Conservation (phyloP, 2,888 invertebrate species). For the Diarsia rubi region DNA sequence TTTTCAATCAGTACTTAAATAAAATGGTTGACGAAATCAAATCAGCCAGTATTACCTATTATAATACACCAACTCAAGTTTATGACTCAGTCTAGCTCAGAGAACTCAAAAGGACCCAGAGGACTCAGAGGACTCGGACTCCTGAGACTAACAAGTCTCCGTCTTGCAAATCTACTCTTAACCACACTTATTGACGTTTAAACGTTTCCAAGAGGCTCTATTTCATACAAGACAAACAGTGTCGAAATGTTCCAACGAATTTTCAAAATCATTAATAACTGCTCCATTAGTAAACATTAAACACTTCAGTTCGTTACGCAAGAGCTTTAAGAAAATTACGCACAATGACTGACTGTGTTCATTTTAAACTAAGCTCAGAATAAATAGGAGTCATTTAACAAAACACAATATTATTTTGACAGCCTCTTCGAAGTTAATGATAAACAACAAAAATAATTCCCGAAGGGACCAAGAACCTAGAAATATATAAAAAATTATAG, state of each 20-base stretch:
- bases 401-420: slow-evolving; percentile 52
- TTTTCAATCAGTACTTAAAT: too few relatives aligned
- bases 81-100: too few relatives aligned
- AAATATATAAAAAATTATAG: slow-evolving; percentile 7
- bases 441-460: slow-evolving; percentile 27
- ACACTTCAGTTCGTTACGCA: slow-evolving; percentile 29
- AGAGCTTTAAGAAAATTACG: slow-evolving; percentile 47
- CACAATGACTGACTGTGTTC: slow-evolving; percentile 52
- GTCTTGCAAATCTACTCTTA: too few relatives aligned
- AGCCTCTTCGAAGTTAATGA: slow-evolving; percentile 45
- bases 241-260: neutral
- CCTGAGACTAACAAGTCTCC: too few relatives aligned
- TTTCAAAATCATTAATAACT: slow-evolving; percentile 33
- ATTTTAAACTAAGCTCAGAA: slow-evolving; percentile 56
- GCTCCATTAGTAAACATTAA: slow-evolving; percentile 48
- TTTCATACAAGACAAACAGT: neutral
- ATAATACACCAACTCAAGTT: too few relatives aligned
- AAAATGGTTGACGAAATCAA: too few relatives aligned
- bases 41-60: too few relatives aligned
- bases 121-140: too few relatives aligned
- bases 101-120: too few relatives aligned
- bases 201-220: neutral
- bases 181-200: neutral
- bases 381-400: slow-evolving; percentile 55
- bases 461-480: neutral